Evolutionary conservation across 2,113 vertebrate species (phyloP).

Genomic region (Noctilio leporinus): DNA sequence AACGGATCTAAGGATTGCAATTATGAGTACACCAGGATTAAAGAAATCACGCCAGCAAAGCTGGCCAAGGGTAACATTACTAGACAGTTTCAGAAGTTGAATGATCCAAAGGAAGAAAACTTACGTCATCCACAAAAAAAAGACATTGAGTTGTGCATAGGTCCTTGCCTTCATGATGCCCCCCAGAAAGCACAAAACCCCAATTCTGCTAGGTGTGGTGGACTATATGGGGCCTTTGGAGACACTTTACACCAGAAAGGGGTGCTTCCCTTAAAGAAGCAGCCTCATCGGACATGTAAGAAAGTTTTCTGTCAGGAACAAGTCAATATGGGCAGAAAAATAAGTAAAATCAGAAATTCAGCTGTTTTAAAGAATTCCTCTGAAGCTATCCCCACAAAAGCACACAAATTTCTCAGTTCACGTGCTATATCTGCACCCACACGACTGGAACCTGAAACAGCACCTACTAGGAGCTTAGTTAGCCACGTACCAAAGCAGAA

Average conservation of each 20-base stretch:
- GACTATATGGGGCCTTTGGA: constrained; percentile 69
- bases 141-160: too few relatives aligned
- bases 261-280: constrained; percentile 71
- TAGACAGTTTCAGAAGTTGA: constrained; percentile 48
- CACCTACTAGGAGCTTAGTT: background rate
- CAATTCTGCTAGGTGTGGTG: background rate
- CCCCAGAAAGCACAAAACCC: background rate
- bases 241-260: constrained; percentile 20
- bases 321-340: background rate
- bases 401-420: constrained; percentile 37
- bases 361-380: constrained; percentile 44
- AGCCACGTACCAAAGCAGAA: constrained; percentile 62
- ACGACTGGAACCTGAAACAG: background rate
- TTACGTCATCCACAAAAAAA: constrained; percentile 26
- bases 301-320: constrained; percentile 50
- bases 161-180: background rate
- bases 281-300: constrained; percentile 73
- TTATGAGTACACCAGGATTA: constrained; percentile 13
- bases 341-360: constrained; percentile 16
- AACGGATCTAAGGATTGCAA: background rate
- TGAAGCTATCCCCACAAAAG: constrained; percentile 44
- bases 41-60: constrained; percentile 68
- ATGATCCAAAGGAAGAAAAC: constrained; percentile 54
- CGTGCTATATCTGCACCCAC: background rate
- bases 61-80: constrained; percentile 19